phyloP scores from a whole-genome alignment of 2,888 invertebrate genomes.

The Chrysolina oricalcia region DNA sequence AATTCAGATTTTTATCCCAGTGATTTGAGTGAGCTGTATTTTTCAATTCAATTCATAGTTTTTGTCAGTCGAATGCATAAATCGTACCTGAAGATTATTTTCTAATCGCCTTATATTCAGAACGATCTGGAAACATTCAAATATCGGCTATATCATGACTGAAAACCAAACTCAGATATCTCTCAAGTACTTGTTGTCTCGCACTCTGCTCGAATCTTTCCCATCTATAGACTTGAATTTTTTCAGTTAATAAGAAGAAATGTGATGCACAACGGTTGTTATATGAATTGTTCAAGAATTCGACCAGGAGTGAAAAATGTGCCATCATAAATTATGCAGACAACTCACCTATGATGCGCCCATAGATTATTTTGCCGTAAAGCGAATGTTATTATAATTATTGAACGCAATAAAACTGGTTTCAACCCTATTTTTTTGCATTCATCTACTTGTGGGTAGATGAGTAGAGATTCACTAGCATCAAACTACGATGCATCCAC shows the following conservation, averaged over 20 bases:
- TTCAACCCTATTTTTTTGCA: too few relatives aligned
- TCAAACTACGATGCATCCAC: too few relatives aligned
- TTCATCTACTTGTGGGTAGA: too few relatives aligned
- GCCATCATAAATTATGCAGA: conserved; percentile 42
- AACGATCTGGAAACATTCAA: too few relatives aligned
- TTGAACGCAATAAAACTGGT: not conserved
- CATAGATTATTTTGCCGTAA: not conserved
- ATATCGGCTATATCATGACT: too few relatives aligned
- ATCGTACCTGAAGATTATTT: too few relatives aligned
- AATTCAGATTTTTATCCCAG: too few relatives aligned
- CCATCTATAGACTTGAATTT: conserved; percentile 10
- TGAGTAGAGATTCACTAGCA: too few relatives aligned
- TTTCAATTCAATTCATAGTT: too few relatives aligned
- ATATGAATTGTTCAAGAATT: conserved; percentile 53
- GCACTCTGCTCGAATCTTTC: not conserved
- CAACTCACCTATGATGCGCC: not conserved
- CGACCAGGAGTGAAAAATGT: conserved; percentile 59
- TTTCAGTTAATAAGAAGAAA: conserved; percentile 55
- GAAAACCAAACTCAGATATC: not conserved
- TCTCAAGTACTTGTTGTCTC: not conserved
- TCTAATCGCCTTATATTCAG: too few relatives aligned
- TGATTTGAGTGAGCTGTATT: too few relatives aligned
- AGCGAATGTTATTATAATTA: not conserved
- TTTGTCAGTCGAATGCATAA: too few relatives aligned
- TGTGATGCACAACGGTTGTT: conserved; percentile 53